phyloP scores from a whole-genome alignment of 2,113 vertebrate species.

The Percina caprodes region DNA sequence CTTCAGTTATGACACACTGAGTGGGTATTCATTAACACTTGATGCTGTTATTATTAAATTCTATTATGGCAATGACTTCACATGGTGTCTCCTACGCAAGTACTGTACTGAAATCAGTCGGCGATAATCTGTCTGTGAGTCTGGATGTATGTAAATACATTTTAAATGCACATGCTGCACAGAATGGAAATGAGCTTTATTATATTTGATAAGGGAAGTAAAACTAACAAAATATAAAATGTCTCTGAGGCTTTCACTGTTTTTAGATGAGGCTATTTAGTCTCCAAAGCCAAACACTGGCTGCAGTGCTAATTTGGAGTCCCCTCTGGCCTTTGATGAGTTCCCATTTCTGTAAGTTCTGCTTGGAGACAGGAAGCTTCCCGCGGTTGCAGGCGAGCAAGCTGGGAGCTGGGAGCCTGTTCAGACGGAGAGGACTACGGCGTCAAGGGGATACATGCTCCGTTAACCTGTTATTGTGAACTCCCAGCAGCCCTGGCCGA shows the following conservation, averaged over 20 bases:
- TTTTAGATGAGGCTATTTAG: slow-evolving; percentile 44
- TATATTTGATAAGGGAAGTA: slow-evolving; percentile 4
- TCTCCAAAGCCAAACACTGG: slow-evolving; percentile 52
- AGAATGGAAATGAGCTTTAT: slow-evolving; percentile 6
- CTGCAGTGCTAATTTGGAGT: slow-evolving; percentile 69
- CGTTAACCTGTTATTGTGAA: slow-evolving; percentile 86
- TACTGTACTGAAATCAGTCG: slow-evolving; percentile 10
- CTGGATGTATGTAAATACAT: slow-evolving; percentile 27
- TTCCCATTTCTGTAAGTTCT: slow-evolving; percentile 56
- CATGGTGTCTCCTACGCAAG: slow-evolving; percentile 39
- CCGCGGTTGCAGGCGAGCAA: slow-evolving; percentile 46
- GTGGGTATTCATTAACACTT: slow-evolving; percentile 80
- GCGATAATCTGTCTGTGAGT: slow-evolving; percentile 34
- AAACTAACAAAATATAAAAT: slow-evolving; percentile 13
- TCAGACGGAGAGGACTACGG: slow-evolving; percentile 69
- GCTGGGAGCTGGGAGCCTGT: slow-evolving; percentile 61
- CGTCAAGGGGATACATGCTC: slow-evolving; percentile 83
- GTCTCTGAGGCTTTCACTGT: slow-evolving; percentile 18
- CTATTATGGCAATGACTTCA: slow-evolving; percentile 57
- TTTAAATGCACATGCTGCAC: slow-evolving; percentile 5
- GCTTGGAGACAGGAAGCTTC: slow-evolving; percentile 77
- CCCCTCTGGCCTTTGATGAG: slow-evolving; percentile 68
- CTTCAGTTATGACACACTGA: slow-evolving; percentile 75
- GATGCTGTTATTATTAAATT: slow-evolving; percentile 72
- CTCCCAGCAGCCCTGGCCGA: slow-evolving; percentile 82